Percentiles rank a stretch among this genome's conserved stretches.
These are phyloP conservation scores for Steinernema scapterisci DNA, from an alignment of 2,888 invertebrate species.

Conservation along the genomic window DNA sequence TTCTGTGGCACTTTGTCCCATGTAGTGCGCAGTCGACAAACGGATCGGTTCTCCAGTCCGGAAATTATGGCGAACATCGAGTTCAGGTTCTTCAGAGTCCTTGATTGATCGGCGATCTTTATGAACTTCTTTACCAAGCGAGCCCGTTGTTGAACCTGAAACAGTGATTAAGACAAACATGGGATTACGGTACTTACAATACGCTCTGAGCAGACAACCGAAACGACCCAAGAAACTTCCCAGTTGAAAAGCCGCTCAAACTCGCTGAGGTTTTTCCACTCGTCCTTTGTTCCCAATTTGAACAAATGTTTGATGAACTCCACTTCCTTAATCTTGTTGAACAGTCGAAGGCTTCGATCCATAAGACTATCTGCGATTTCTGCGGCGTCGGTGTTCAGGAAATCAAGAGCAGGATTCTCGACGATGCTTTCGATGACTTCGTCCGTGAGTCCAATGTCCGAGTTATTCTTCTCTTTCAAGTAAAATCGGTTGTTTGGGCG, in stretches of 20 bases:
- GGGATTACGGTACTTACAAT: constrained; percentile 72
- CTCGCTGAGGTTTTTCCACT: constrained; percentile 87
- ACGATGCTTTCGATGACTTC: constrained; percentile 90
- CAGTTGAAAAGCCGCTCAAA: constrained; percentile 82
- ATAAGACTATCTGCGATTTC: constrained; percentile 89
- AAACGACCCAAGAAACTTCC: constrained; percentile 89
- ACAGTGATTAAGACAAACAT: not conserved
- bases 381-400: constrained; percentile 83
- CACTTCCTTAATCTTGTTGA: constrained; percentile 85
- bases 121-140: constrained; percentile 98
- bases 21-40: constrained; percentile 81
- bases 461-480: constrained; percentile 89
- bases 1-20: constrained; percentile 98
- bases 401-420: constrained; percentile 84
- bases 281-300: constrained; percentile 72
- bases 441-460: constrained; percentile 93
- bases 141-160: constrained; percentile 75
- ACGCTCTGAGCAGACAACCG: constrained; percentile 91
- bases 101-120: constrained; percentile 93
- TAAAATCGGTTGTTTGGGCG: constrained; percentile 83
- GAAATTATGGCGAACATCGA: constrained; percentile 99
- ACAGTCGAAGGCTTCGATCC: constrained; percentile 85
- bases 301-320: constrained; percentile 81
- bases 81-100: constrained; percentile 98
- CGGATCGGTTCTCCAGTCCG: constrained; percentile 92